These are phyloP conservation scores for Connochaetes taurinus DNA, from an alignment of 2,113 vertebrate genomes.

Conservation along the genomic window DNA sequence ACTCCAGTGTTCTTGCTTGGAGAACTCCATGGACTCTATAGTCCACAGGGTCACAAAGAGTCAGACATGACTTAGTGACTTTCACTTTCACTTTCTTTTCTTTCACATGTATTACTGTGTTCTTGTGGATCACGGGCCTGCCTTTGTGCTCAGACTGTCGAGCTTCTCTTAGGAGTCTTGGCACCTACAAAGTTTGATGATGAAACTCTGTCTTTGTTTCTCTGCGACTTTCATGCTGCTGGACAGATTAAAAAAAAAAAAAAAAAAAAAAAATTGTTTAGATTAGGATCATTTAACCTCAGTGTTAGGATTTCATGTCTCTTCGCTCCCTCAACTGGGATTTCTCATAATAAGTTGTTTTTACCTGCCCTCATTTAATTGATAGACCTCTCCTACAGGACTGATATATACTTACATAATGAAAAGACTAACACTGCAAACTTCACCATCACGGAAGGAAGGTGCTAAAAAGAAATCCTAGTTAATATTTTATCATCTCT, in stretches of 20 bases:
- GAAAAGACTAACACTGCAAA: neutral
- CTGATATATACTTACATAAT: neutral
- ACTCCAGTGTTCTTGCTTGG: neutral
- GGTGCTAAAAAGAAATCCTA: neutral
- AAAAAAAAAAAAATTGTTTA: conserved; percentile 33
- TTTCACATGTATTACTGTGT: neutral
- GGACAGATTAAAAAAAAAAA: conserved; percentile 22
- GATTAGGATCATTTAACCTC: conserved; percentile 3
- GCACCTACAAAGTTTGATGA: conserved; percentile 35
- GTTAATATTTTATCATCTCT: conserved; percentile 46
- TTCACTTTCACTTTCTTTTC: neutral
- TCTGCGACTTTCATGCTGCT: neutral
- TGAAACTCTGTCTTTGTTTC: conserved; percentile 60
- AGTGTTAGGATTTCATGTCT: neutral
- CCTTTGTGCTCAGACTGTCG: neutral
- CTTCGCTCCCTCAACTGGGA: neutral
- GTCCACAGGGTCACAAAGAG: neutral
- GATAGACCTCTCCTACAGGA: neutral
- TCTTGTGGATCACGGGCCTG: neutral
- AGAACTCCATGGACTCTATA: neutral
- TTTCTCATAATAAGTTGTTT: neutral
- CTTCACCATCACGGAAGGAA: neutral
- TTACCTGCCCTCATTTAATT: neutral
- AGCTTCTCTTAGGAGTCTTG: neutral
- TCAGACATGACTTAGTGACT: neutral